phyloP scores from a whole-genome alignment of 2,113 vertebrate genomes.

The Tyto alba region DNA sequence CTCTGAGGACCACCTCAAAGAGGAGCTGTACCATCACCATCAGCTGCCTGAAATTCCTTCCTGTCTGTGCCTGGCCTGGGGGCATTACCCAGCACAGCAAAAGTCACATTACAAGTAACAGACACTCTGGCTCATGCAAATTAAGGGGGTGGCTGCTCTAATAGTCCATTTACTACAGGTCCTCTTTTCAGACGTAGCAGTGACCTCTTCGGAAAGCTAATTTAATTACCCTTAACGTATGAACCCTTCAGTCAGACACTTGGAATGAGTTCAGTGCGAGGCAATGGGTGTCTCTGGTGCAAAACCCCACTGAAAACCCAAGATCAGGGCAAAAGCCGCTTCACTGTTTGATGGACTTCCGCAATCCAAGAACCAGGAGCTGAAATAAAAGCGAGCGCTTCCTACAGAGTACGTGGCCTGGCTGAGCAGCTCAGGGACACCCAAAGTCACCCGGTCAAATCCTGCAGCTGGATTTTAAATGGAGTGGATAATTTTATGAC shows the following conservation, averaged over 20 bases:
- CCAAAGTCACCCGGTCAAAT: slow-evolving; percentile 11
- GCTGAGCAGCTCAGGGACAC: background rate
- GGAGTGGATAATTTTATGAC: slow-evolving; percentile 43
- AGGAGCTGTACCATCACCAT: background rate
- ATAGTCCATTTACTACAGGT: background rate
- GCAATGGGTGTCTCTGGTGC: background rate
- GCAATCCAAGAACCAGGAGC: background rate
- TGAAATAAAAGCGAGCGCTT: background rate
- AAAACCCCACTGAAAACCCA: background rate
- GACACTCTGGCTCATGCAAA: background rate
- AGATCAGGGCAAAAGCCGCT: background rate
- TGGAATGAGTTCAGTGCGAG: background rate
- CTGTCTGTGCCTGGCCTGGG: background rate
- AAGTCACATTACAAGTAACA: background rate
- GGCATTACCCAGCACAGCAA: background rate
- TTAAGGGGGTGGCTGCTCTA: background rate
- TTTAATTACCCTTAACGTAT: background rate
- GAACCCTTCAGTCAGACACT: background rate
- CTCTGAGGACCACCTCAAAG: background rate
- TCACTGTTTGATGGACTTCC: background rate
- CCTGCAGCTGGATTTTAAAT: slow-evolving; percentile 38
- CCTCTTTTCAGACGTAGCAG: background rate
- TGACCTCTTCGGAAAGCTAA: background rate
- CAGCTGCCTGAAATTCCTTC: slow-evolving; percentile 32
- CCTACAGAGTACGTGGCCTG: fast-evolving